Conservation (phyloP, 2,797 vertebrate genomes). For the Macropodus opercularis region DNA sequence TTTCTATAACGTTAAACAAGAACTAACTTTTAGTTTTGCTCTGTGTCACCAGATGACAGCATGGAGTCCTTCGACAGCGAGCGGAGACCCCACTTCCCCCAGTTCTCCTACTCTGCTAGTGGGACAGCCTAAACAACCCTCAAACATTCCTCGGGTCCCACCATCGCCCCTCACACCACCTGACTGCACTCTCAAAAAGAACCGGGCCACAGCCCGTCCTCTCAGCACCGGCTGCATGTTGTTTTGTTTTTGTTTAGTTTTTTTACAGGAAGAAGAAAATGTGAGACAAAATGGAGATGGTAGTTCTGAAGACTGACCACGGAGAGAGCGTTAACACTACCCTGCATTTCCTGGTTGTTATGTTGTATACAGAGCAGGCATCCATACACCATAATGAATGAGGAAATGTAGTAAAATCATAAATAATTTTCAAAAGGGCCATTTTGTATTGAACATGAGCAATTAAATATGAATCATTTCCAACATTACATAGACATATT, state of each 20-base stretch:
- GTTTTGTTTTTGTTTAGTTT: constrained; percentile 22
- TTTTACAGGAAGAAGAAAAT: constrained; percentile 65
- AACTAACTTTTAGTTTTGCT: neutral
- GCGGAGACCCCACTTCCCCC: constrained; percentile 95
- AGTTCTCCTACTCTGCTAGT: constrained; percentile 98
- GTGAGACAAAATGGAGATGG: constrained; percentile 62
- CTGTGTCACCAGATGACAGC: constrained; percentile 85
- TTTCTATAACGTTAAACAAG: neutral
- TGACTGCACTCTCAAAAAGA: constrained; percentile 86
- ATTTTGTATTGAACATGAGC: constrained; percentile 45
- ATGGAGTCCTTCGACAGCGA: constrained; percentile 97
- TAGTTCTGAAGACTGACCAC: constrained; percentile 65
- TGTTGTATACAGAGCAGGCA: constrained; percentile 65
- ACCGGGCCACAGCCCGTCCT: constrained; percentile 54
- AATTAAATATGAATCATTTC: constrained; percentile 58
- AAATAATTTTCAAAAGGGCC: constrained; percentile 57
- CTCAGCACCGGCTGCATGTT: constrained; percentile 56
- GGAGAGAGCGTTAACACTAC: constrained; percentile 73
- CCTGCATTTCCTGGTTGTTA: constrained; percentile 69
- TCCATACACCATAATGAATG: constrained; percentile 53
- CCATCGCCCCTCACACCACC: constrained; percentile 59
- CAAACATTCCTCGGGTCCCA: constrained; percentile 68
- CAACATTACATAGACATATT: constrained; percentile 49
- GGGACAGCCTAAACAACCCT: constrained; percentile 88
- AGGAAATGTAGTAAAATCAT: constrained; percentile 59